phyloP scores from a whole-genome alignment of 2,113 vertebrate genomes.

The Tragelaphus scriptus region DNA sequence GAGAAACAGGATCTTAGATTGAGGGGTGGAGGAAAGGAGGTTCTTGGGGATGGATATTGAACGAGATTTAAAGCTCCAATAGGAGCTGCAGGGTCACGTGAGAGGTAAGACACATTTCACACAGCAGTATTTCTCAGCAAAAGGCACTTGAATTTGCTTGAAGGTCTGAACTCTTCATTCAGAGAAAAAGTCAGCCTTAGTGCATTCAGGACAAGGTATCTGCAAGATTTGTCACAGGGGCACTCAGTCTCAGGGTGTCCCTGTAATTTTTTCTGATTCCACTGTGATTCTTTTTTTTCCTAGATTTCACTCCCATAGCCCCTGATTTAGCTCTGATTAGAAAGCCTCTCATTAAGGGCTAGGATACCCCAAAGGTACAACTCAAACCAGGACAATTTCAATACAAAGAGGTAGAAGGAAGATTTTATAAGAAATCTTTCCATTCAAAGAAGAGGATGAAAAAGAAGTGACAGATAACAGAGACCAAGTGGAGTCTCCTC shows the following conservation, averaged over 20 bases:
- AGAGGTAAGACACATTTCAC: neutral
- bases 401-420: neutral
- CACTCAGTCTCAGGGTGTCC: neutral
- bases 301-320: neutral
- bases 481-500: neutral
- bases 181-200: neutral
- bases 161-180: neutral
- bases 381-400: neutral
- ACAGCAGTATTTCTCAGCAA: neutral
- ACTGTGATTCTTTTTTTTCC: neutral
- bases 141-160: neutral
- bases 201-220: neutral
- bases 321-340: no score
- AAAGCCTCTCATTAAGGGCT: neutral
- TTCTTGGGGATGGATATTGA: neutral
- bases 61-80: neutral
- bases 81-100: neutral
- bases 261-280: neutral
- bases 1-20: neutral
- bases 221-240: neutral
- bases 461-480: neutral
- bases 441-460: neutral
- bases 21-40: accelerated
- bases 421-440: neutral
- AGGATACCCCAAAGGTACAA: no score